Percentiles rank a stretch among this genome's conserved stretches.
These are phyloP conservation scores for Chromobotia macracanthus DNA, from an alignment of 2,797 vertebrate species.

Conservation along the genomic window DNA sequence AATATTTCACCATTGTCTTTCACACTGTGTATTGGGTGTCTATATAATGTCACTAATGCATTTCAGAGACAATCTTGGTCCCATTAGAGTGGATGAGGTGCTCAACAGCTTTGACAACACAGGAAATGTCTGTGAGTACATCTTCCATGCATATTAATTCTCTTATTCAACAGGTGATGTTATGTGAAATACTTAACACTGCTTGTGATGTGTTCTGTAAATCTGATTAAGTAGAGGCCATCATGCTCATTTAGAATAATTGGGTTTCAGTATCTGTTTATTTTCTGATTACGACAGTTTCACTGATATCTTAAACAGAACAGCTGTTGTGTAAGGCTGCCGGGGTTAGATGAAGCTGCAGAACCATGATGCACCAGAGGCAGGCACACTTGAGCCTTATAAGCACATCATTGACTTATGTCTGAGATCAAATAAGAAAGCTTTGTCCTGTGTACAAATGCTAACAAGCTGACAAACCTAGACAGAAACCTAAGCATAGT, in stretches of 20 bases:
- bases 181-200: background rate
- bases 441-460: background rate
- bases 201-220: background rate
- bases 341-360: constrained; percentile 41
- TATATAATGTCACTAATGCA: constrained; percentile 49
- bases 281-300: background rate
- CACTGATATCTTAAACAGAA: background rate
- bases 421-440: background rate
- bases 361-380: constrained; percentile 55
- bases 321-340: background rate
- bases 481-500: too few relatives aligned
- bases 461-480: too few relatives aligned
- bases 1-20: background rate
- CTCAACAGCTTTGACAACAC: constrained; percentile 99
- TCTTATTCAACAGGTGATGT: background rate
- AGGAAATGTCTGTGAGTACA: constrained; percentile 96
- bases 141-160: constrained; percentile 7
- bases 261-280: background rate
- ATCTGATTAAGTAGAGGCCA: too few relatives aligned
- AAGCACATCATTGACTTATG: constrained; percentile 32
- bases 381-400: constrained; percentile 58
- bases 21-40: background rate
- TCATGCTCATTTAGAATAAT: background rate
- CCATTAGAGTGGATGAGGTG: constrained; percentile 89
- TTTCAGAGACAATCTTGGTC: constrained; percentile 84